Base-by-base conservation (phyloP, 2,113 vertebrate genomes). In the Geococcyx californianus region DNA sequence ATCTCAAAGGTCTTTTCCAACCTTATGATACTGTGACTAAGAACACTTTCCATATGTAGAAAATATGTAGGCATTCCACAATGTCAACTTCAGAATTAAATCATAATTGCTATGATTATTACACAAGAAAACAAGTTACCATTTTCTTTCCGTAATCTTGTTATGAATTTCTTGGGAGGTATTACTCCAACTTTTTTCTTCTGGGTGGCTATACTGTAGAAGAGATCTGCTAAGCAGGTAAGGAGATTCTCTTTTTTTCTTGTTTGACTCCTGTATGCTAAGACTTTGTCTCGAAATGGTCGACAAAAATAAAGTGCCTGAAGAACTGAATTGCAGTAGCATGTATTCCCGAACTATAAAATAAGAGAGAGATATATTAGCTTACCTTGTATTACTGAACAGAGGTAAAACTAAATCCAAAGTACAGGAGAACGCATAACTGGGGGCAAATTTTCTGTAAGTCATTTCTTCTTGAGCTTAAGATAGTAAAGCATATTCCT, bases 311-410 rank as follows among this genome's bases (percentile, higher is more conserved):
- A 99, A 97, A 99, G 98, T 97, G 99, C 99, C 97, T 99, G 99
- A 93, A 98, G 98, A 96, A 99, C 99, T 33, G 99, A 99, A 98
- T 99, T 99, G 98, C 99, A 99, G 98, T 99, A 99, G 98, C 99
- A 99, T 84, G 99, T 99, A 97, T 99, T 99, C 95, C 99, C 99
- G 34, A 99, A 99, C 99, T 98, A 87, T 52, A 95, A 98, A 34
- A 96, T 16, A 89, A 95, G 84, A 95, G 68, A 94, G 66, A 95
- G 29, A 44, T 44, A 33, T 74, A 72, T 98, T 95, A 97, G 86
- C 36, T 83, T 80, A 52, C 47, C 54, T 7, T 77, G 25, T 25
- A 34, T 84, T 84, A 64, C 36, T 58, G 40, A 6, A 72, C 25
- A 81, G 38, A 81, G 28, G 15, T 10, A 84, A 89, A 74, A 64